Percentiles rank a stretch among this genome's conserved stretches.
These are phyloP conservation scores for Sebastiscus tertius DNA, from an alignment of 2,797 vertebrate genomes.

Conservation along the genomic window DNA sequence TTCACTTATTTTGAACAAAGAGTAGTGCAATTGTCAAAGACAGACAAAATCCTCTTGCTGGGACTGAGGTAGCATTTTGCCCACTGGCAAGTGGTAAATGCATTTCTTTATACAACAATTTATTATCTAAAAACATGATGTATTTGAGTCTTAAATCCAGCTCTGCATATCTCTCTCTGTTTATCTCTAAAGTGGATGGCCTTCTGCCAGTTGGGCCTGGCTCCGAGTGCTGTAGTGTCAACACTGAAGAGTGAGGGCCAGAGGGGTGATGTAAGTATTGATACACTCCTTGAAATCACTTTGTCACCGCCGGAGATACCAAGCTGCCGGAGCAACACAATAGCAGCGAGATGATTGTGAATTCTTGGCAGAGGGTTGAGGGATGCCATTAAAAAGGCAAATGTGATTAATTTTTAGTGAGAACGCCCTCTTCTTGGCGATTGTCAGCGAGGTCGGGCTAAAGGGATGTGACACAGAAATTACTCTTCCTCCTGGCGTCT, in stretches of 20 bases:
- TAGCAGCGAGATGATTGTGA: slow-evolving; percentile 63
- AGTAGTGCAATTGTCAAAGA: background rate
- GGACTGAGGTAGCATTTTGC: background rate
- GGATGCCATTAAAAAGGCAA: slow-evolving; percentile 84
- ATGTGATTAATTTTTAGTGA: slow-evolving; percentile 84
- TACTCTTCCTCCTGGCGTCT: slow-evolving; percentile 81
- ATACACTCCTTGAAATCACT: slow-evolving; percentile 79
- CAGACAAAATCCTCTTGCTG: background rate
- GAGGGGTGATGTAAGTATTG: slow-evolving; percentile 80
- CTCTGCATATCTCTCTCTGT: slow-evolving; percentile 30
- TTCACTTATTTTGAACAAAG: background rate
- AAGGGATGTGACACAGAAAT: slow-evolving; percentile 86
- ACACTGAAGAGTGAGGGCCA: slow-evolving; percentile 64
- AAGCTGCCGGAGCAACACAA: slow-evolving; percentile 48
- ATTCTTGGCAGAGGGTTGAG: slow-evolving; percentile 75
- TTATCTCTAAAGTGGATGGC: slow-evolving; percentile 56
- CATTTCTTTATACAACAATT: background rate
- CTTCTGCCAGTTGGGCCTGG: slow-evolving; percentile 67
- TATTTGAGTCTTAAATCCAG: slow-evolving; percentile 30
- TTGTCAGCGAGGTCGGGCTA: slow-evolving; percentile 80
- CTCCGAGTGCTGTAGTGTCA: slow-evolving; percentile 63
- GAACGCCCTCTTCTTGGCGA: slow-evolving; percentile 77
- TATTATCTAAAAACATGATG: slow-evolving; percentile 5
- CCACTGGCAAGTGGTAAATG: background rate
- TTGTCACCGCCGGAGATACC: slow-evolving; percentile 59